Evolutionary conservation across 2,888 invertebrate species (phyloP), one percentile per base, ranked within the genome.

Genomic region (Macropis europaea): DNA sequence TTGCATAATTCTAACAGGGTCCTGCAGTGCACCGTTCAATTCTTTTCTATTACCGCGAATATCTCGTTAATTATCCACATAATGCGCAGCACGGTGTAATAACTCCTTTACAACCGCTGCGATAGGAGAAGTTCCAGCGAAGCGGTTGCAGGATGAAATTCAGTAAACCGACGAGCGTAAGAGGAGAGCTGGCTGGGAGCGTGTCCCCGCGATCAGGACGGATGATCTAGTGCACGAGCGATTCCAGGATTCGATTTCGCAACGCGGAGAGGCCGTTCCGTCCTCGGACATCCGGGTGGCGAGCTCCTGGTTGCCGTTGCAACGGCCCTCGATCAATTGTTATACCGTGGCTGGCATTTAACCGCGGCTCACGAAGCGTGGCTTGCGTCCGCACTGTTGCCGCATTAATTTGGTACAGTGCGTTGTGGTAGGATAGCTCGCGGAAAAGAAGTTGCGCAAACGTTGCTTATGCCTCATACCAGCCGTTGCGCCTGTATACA

Each of bases 201-300:
- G 22, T 32, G 43, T 43, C 40, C n/a, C 15, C 45, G 11, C 32
- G 36, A 57, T 59, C 64, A 42, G 17, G 13, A 43, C 53, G 53
- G 63, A 69, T 73, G 73, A 71, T 73, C 60, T 73, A 66, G 48
- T 34, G 38, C 54, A 17, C 36, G 43, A 61, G 52, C 63, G 63
- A 73, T 71, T 64, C 61, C 47, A 61, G 54, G 57, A 34, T 66
- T 60, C 50, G 60, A 34, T 71, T 73, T 73, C 73, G 73, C 56
- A 73, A 73, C 48, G 40, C 61, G 9, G 69, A 76, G 47, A 59
- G 56, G 32, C 43, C 38, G 45, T 61, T 69, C 62, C 74, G 73
- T 71, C 70, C 63, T 84, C 86, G 86, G 86, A 86, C 85, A 86
- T 86, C 86, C 86, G 86, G 86, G 85, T 85, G 81, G 61, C 68